phyloP scores from a whole-genome alignment of 2,113 vertebrate species.

The Odontesthes bonariensis region DNA sequence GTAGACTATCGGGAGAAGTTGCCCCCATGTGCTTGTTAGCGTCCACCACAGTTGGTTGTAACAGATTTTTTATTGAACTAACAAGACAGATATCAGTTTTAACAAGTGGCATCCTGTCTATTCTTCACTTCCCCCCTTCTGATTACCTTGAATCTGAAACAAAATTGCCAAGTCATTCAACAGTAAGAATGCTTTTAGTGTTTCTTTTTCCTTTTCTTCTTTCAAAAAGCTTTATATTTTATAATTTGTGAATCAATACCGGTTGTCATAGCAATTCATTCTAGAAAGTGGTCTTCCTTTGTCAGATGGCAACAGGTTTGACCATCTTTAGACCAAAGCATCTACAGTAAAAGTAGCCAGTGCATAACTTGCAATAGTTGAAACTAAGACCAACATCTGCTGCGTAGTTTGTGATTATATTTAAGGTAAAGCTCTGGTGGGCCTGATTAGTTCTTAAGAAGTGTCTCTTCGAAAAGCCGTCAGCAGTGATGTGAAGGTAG shows the following conservation, averaged over 20 bases:
- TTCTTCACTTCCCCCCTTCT: neutral
- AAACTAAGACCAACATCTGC: neutral
- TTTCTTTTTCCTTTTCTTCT: neutral
- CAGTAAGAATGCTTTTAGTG: neutral
- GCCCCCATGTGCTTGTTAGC: slow-evolving; percentile 12
- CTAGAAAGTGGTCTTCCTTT: neutral
- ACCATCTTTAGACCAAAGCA: neutral
- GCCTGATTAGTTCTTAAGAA: neutral
- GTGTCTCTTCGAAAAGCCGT: neutral
- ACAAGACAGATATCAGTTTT: slow-evolving; percentile 16
- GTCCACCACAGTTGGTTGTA: neutral
- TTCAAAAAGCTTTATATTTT: slow-evolving; percentile 10
- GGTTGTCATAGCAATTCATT: slow-evolving; percentile 35
- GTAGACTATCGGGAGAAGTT: neutral
- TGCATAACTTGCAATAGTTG: neutral
- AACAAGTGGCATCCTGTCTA: neutral
- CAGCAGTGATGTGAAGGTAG: slow-evolving; percentile 12
- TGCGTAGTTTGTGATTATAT: neutral
- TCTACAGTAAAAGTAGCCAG: neutral
- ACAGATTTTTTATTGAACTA: slow-evolving; percentile 22
- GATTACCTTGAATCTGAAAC: neutral
- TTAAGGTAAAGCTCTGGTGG: slow-evolving; percentile 1
- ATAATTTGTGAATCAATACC: slow-evolving; percentile 15
- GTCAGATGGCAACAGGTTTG: slow-evolving; percentile 18
- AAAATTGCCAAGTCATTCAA: slow-evolving; percentile 13